Percentiles rank a stretch among this genome's conserved stretches.
Evolutionary conservation across 1,140 invertebrate species (phyloP).

Genomic region (Drosophila arawakana): DNA sequence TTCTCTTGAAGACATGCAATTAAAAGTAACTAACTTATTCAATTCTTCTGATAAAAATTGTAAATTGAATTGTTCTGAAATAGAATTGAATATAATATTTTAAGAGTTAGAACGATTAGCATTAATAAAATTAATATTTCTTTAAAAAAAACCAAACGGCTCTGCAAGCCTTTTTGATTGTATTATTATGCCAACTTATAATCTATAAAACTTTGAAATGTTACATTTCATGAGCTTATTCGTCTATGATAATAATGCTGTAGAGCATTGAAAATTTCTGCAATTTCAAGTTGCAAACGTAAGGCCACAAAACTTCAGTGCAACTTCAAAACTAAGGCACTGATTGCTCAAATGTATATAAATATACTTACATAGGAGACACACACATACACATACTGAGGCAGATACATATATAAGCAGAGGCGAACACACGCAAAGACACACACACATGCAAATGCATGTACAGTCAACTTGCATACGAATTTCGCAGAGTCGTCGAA

Average conservation of each 20-base stretch:
- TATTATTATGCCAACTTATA: no score
- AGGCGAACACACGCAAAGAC: slow-evolving; percentile 15
- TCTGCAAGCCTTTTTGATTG: no score
- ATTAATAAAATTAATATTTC: no score
- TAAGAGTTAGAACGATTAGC: no score
- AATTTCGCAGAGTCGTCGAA: slow-evolving; percentile 72
- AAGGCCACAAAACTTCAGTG: slow-evolving; percentile 67
- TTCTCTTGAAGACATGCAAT: no score
- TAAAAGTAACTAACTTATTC: no score
- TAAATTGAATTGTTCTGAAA: no score
- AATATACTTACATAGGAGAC: slow-evolving; percentile 39
- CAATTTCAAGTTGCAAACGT: slow-evolving; percentile 55
- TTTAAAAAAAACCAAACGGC: no score
- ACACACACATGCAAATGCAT: slow-evolving; percentile 31
- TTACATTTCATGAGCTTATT: neutral
- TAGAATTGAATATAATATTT: no score
- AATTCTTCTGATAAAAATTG: no score
- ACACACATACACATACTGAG: slow-evolving; percentile 12
- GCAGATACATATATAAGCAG: slow-evolving; percentile 12
- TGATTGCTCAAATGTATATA: slow-evolving; percentile 67
- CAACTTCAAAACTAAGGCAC: slow-evolving; percentile 63
- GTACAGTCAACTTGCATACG: slow-evolving; percentile 63
- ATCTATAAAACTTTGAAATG: no score
- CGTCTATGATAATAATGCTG: neutral
- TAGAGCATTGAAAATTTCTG: slow-evolving; percentile 37